These are phyloP conservation scores for Orchestia grillus DNA, from an alignment of 1,140 invertebrate species.

Conservation along the genomic window DNA sequence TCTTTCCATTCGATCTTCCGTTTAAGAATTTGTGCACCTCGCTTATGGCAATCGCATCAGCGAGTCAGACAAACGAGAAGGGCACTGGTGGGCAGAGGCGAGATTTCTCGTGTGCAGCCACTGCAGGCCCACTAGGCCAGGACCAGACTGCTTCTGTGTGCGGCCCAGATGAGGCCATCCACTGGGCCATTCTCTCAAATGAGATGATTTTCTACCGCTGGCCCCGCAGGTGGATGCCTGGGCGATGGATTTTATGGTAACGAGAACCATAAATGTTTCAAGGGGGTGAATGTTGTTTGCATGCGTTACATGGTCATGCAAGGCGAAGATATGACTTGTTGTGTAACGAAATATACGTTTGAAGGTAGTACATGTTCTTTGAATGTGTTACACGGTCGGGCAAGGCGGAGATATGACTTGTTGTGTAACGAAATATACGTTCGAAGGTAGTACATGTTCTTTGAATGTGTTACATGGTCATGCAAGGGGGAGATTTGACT, in stretches of 20 bases:
- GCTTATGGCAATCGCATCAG: not conserved
- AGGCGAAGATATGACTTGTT: too few species aligned
- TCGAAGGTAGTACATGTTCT: too few species aligned
- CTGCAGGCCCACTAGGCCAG: not conserved
- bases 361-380: too few species aligned
- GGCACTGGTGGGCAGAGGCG: too few species aligned
- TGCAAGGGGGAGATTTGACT: too few species aligned
- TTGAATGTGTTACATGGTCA: too few species aligned
- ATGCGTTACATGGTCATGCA: not conserved
- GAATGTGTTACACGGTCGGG: too few species aligned
- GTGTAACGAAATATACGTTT: too few species aligned
- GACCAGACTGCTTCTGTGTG: not conserved
- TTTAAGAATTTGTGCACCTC: not conserved
- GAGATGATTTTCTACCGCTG: not conserved
- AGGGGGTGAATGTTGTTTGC: not conserved
- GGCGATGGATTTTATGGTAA: not conserved
- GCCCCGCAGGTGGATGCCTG: not conserved
- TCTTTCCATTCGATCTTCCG: not conserved
- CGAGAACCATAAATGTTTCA: not conserved
- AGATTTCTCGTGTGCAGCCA: not conserved
- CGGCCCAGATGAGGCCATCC: not conserved
- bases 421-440: too few species aligned
- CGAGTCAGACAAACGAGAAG: not conserved
- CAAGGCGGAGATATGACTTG: too few species aligned
- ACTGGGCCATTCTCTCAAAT: not conserved